Evolutionary conservation across 2,888 invertebrate species (phyloP).

Genomic region (Pyrgus malvae): DNA sequence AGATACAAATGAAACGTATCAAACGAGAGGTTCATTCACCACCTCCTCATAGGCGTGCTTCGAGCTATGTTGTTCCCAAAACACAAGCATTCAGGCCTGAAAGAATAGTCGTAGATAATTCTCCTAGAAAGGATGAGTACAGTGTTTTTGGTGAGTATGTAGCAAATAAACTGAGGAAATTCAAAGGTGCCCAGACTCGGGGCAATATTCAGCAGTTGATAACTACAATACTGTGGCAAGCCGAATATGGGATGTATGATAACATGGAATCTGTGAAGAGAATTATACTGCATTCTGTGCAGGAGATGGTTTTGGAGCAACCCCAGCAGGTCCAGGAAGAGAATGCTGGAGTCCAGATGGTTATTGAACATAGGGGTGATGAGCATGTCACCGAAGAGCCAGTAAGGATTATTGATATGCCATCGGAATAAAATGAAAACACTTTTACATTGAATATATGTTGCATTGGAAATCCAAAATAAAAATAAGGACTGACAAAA

Average conservation of each 20-base stretch:
- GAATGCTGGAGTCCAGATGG: constrained; percentile 5
- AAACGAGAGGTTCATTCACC: constrained; percentile 65
- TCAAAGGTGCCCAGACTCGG: constrained; percentile 54
- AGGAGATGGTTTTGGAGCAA: constrained; percentile 37
- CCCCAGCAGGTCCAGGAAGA: constrained; percentile 18
- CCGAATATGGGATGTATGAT: constrained; percentile 70
- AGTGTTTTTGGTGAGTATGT: constrained; percentile 71
- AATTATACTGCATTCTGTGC: constrained; percentile 56
- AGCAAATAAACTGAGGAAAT: constrained; percentile 67
- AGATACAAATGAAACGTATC: constrained; percentile 48
- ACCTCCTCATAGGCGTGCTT: constrained; percentile 34
- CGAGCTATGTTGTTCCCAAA: constrained; percentile 31
- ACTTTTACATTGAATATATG: background rate
- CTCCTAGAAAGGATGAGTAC: constrained; percentile 59
- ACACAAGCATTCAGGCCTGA: constrained; percentile 19
- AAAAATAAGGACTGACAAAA: too few species aligned
- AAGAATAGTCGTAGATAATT: constrained; percentile 43
- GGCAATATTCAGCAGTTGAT: constrained; percentile 72
- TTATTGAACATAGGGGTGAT: constrained; percentile 6
- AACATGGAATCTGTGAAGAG: constrained; percentile 64
- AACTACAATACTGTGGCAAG: constrained; percentile 73
- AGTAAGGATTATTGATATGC: constrained; percentile 15
- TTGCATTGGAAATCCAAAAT: too few species aligned
- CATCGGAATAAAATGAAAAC: background rate
- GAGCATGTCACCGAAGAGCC: constrained; percentile 8